Conservation (phyloP, 92 coral and sea anemone species). For the Porites evermanni region DNA sequence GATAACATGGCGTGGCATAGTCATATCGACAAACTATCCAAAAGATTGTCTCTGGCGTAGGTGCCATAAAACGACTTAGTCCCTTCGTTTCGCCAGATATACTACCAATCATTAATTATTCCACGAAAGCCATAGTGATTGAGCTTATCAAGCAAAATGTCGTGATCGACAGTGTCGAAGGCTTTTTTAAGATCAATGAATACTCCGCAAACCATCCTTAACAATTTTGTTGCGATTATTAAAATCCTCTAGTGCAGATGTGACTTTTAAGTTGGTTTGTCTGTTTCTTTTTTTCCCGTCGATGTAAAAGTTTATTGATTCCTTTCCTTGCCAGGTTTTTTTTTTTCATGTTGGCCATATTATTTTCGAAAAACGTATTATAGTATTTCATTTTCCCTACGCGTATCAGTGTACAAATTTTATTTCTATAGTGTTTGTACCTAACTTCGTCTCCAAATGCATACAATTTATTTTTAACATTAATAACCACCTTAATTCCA, state of each 20-base stretch:
- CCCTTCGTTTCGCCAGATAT: too few species aligned
- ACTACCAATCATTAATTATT: too few species aligned
- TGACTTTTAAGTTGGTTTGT: background rate
- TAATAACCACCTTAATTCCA: conserved; percentile 35
- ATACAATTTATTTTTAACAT: conserved; percentile 19
- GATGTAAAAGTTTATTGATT: conserved; percentile 26
- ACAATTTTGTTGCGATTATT: conserved; percentile 37
- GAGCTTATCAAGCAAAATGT: too few species aligned
- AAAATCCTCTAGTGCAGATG: conserved; percentile 11
- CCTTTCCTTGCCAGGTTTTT: conserved; percentile 48
- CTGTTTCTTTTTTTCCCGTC: background rate
- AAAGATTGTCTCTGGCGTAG: too few species aligned
- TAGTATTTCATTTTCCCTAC: conserved; percentile 34
- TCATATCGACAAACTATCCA: too few species aligned
- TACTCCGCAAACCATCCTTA: background rate
- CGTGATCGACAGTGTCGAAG: too few species aligned
- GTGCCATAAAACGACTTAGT: too few species aligned
- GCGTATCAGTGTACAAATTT: conserved; percentile 23
- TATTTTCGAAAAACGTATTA: conserved; percentile 27
- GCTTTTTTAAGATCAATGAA: too few species aligned
- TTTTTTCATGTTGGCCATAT: conserved; percentile 28
- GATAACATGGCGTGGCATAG: too few species aligned
- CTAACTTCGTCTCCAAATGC: conserved; percentile 32
- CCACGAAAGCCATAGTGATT: too few species aligned
- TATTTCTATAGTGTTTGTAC: conserved; percentile 21